Base-by-base conservation (phyloP, 2,113 vertebrate genomes). In the Psettodes erumei region DNA sequence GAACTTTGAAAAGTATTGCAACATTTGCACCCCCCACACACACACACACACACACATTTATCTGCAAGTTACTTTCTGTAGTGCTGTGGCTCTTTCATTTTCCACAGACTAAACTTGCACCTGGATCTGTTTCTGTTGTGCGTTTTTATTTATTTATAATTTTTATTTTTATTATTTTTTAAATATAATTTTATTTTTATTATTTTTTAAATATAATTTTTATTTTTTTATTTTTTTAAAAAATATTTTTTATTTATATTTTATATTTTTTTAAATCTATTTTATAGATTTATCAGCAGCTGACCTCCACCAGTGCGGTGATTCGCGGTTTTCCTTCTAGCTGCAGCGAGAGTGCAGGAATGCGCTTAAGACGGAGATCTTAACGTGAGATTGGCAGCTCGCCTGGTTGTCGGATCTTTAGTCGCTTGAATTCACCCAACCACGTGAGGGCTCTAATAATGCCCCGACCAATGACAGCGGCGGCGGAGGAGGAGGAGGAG, bases 1-100 rank as follows among this genome's bases (percentile, higher is more conserved):
- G 86, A 89, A 88, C 89, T 90, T 85, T 91, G 87, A 65, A 69
- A 88, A 69, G 78, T 47, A 66, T 89, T 89, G 81, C 84, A 48
- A 84, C 84, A 85, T 30, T 27, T 25, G 9, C 19, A 9, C 47
- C 15, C n/a, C n/a, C n/a, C n/a, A n/a, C n/a, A n/a, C n/a, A n/a
- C n/a, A n/a, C n/a, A n/a, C n/a, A n/a, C n/a, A n/a, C n/a, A n/a
- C n/a, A n/a, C n/a, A n/a, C n/a, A n/a, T n/a, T n/a, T n/a, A n/a
- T n/a, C n/a, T n/a, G n/a, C n/a, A n/a, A 54, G 54, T 21, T 47
- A 28, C n/a, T 53, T 62, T 16, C 11, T 40, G 21, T 42, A 4
- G 5, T 51, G n/a, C 30, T 64, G 58, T 53, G 10, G 35, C 28
- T 30, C 12, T 33, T 50, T 55, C 65, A 3, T 61, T 66, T 27